Evolutionary conservation across 2,888 invertebrate species (phyloP).

Genomic region (Euzetes globulus): DNA sequence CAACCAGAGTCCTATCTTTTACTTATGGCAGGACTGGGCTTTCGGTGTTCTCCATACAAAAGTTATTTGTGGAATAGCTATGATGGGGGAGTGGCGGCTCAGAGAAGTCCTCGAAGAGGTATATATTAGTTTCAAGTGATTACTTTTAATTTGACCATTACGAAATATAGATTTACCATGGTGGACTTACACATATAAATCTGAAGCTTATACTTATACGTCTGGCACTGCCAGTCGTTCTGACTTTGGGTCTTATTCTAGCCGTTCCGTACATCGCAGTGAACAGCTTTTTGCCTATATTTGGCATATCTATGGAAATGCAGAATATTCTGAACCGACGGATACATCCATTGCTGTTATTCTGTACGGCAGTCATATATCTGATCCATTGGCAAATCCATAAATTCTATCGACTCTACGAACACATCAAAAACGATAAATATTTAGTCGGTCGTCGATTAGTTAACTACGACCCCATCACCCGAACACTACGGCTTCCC

Average conservation of each 20-base stretch:
- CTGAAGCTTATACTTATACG: constrained; percentile 73
- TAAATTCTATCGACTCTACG: constrained; percentile 87
- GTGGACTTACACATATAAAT: constrained; percentile 87
- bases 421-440: constrained; percentile 98
- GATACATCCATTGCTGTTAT: constrained; percentile 79
- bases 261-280: constrained; percentile 88
- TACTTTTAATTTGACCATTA: too few species aligned
- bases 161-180: constrained; percentile 71
- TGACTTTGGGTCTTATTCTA: constrained; percentile 77
- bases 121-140: constrained; percentile 31
- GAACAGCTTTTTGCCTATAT: constrained; percentile 55
- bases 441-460: constrained; percentile 89
- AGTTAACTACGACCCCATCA: constrained; percentile 77
- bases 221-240: constrained; percentile 80
- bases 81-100: constrained; percentile 98
- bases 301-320: constrained; percentile 48
- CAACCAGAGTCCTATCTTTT: constrained; percentile 68
- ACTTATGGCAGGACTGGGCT: constrained; percentile 77
- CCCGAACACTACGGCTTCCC: neutral
- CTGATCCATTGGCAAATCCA: constrained; percentile 76
- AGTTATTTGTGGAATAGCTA: constrained; percentile 87
- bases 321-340: constrained; percentile 71
- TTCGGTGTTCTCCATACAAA: constrained; percentile 94
- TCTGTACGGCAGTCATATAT: constrained; percentile 60
- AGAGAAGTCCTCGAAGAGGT: constrained; percentile 79